Base-by-base conservation (phyloP, 1,140 invertebrate genomes). In the Capitella teleta region DNA sequence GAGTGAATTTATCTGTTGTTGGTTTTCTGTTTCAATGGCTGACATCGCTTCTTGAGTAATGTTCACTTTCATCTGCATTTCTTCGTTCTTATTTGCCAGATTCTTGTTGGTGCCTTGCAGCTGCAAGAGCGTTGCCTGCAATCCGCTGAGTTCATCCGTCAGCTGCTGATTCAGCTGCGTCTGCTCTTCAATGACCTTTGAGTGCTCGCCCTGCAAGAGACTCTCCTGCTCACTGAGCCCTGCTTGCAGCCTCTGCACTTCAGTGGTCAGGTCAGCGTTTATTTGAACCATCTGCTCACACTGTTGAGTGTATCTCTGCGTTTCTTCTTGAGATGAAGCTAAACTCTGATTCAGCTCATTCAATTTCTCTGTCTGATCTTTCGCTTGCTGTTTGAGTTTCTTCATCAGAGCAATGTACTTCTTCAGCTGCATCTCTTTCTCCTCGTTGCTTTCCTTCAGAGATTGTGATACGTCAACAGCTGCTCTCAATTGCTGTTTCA, bases 381-480 rank as follows among this genome's bases (percentile, higher is more conserved):
- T 14, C 19, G 43, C 43, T 14, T 49, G 47, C 4, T 25, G 34
- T n/a, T 49, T 49, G 34, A 49, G 32, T 21, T 49, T 49, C 47
- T 49, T 49, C 12, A 49, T 49, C 30, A 49, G 36, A 10, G 28
- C 34, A 16, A 49, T 23, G 24, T 49, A 49, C 34, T 49, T 49
- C 34, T 37, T 38, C 30, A 25, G 24, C 19, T 19, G 23, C 2
- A 25, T 23, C 36, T 49, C 47, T 24, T 49, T 49, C 24, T n/a
- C n/a, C n/a, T n/a, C n/a, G n/a, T n/a, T n/a, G n/a, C n/a, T n/a
- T n/a, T n/a, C n/a, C 23, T 40, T 21, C 37, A 16, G 23, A 40
- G 18, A 14, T 40, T 21, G 23, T 40, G 18, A 6, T 40, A 40
- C 6, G 37, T 16, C 5, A 21, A 19, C 37, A 5, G 23, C 23